These are phyloP conservation scores for Camarhynchus parvulus DNA, from an alignment of 2,113 vertebrate genomes.

Conservation along the genomic window DNA sequence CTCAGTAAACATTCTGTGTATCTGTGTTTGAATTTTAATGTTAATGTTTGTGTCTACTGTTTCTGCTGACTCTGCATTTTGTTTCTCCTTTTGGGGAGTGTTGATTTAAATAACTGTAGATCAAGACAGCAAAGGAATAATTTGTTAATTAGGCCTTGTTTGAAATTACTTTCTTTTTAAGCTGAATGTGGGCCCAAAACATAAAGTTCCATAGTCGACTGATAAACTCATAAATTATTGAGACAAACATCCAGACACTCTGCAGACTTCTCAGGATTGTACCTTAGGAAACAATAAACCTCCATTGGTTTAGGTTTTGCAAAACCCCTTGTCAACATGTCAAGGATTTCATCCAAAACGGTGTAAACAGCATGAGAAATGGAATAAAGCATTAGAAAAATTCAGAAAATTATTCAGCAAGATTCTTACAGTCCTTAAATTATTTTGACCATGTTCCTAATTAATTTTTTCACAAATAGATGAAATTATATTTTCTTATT, in stretches of 20 bases:
- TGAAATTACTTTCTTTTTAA: background rate
- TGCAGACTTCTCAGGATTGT: background rate
- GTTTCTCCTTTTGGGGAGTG: background rate
- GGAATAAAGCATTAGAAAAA: background rate
- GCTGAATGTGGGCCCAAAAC: background rate
- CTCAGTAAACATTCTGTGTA: background rate
- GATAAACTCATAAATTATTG: background rate
- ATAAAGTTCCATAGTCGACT: background rate
- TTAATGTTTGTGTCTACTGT: background rate
- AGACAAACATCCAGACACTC: background rate
- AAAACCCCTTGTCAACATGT: background rate
- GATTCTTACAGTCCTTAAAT: fast-evolving
- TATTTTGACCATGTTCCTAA: background rate
- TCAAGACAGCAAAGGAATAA: background rate
- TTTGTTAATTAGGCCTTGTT: background rate
- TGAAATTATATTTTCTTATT: background rate
- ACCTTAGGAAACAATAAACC: background rate
- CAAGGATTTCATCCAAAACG: background rate
- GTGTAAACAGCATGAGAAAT: background rate
- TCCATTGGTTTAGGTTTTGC: background rate
- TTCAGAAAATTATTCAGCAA: background rate
- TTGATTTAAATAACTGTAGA: background rate
- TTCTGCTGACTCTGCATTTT: background rate
- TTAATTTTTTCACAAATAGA: background rate
- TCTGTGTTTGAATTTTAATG: background rate